Evolutionary conservation across 2,888 invertebrate species (phyloP).

Genomic region (Hedychridium roseum): DNA sequence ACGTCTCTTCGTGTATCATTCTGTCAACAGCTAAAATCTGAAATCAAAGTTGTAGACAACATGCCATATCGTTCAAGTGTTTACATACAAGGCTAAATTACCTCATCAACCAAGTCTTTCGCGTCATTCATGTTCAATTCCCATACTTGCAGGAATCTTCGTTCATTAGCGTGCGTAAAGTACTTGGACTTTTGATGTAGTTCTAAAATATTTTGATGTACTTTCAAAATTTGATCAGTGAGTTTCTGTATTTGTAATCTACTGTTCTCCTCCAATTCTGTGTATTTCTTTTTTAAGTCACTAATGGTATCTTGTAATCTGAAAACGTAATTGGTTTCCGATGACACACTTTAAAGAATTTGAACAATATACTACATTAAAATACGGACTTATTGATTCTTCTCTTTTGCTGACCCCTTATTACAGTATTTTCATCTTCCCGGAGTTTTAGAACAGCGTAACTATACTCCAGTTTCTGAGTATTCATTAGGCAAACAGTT

Average conservation of each 20-base stretch:
- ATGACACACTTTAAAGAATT: background rate
- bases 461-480: slow-evolving; percentile 91
- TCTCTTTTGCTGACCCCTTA: slow-evolving; percentile 81
- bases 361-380: background rate
- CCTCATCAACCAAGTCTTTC: slow-evolving; percentile 64
- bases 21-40: slow-evolving; percentile 69
- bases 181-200: slow-evolving; percentile 75
- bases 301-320: slow-evolving; percentile 76
- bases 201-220: slow-evolving; percentile 74
- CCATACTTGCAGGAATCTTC: slow-evolving; percentile 72
- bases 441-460: slow-evolving; percentile 86
- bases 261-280: slow-evolving; percentile 72
- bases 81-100: slow-evolving; percentile 19
- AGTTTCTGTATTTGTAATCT: slow-evolving; percentile 74
- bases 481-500: slow-evolving; percentile 82
- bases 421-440: slow-evolving; percentile 85
- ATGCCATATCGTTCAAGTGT: background rate
- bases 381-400: slow-evolving; percentile 71
- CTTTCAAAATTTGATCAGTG: slow-evolving; percentile 73
- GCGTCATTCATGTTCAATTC: slow-evolving; percentile 69
- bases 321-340: background rate
- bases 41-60: slow-evolving; percentile 13
- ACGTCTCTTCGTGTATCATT: slow-evolving; percentile 71
- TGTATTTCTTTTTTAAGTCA: slow-evolving; percentile 71
- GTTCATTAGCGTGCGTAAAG: slow-evolving; percentile 72